Base-by-base conservation (phyloP, 2,888 invertebrate genomes). In the Ptycholaimellus sp. region DNA sequence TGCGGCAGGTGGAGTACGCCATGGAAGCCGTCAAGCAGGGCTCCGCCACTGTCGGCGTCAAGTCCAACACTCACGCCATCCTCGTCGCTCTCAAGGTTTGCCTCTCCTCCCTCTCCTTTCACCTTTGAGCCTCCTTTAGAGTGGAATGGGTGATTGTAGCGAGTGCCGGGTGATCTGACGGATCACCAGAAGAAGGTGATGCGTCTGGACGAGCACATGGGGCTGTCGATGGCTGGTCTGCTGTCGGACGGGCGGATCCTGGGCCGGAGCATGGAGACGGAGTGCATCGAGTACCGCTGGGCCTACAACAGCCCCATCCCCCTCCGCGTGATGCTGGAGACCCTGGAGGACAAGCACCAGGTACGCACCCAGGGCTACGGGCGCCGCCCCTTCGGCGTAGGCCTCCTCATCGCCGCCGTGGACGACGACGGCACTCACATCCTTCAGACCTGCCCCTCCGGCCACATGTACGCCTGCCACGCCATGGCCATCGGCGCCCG, bases 21-120 rank as follows among this genome's bases (percentile, higher is more conserved):
- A 90, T 96, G 82, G 96, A 99, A 63, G 96, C 96, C 0, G 96
- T 99, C 0, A 96, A 96, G 59, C 72, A 87, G 41, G 90, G 90
- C 3, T 83, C 85, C 3, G 87, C 87, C 0, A 83, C 93, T 1
- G 85, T 99, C 2, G 96, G 81, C 1, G 64, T 96, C 33, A 96
- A 96, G 63, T 87, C 76, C 54, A 74, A 74, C 48, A 76, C 80
- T 45, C 80, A 78, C 65, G 90, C 93, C 2, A 76, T 90, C 11
- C 64, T 99, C 0, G 80, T 93, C 39, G 96, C 93, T 2, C 62
- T 99, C 35, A 93, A 93, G 60, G 66, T 67, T 30, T 39, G 28
- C 14, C 29, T 9, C 16, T 36, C 20, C 20, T 13, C n/a, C 11
- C 25, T 21, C 19, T 39, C 11, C n/a, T 11, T 30, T 34, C 3